Evolutionary conservation across 2,797 vertebrate species (phyloP).

Genomic region (Brachyrhaphis roseni): DNA sequence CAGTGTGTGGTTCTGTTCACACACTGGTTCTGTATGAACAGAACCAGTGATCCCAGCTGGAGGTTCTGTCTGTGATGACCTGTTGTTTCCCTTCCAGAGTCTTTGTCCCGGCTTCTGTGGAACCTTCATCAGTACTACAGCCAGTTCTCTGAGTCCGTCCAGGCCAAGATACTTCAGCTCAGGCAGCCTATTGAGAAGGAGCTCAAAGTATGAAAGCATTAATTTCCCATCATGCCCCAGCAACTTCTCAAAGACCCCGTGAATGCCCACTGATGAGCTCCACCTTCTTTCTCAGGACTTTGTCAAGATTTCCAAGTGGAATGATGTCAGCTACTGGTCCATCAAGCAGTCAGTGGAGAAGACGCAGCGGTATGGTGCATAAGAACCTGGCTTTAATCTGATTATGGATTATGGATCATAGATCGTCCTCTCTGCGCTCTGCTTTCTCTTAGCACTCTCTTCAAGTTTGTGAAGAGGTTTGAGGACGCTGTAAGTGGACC

Average conservation of each 20-base stretch:
- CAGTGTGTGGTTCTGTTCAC: no score
- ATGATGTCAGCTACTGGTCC: conserved; percentile 98
- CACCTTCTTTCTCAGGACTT: conserved; percentile 84
- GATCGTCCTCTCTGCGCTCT: neutral
- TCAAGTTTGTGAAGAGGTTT: conserved; percentile 96
- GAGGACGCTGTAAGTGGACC: conserved; percentile 85
- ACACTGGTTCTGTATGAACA: no score
- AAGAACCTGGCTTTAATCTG: neutral
- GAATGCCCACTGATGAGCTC: neutral
- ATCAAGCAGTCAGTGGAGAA: conserved; percentile 97
- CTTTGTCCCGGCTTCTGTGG: conserved; percentile 91
- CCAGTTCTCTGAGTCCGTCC: conserved; percentile 88
- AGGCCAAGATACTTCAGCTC: conserved; percentile 85
- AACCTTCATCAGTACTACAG: conserved; percentile 94
- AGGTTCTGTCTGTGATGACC: neutral
- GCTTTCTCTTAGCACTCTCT: conserved; percentile 86
- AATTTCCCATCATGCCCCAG: neutral
- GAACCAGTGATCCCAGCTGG: neutral
- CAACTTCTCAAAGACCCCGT: neutral
- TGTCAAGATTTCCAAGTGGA: conserved; percentile 98
- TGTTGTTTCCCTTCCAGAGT: conserved; percentile 70
- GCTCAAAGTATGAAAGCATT: conserved; percentile 84
- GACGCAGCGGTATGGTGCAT: conserved; percentile 89
- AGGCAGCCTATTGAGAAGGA: conserved; percentile 95
- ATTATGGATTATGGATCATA: neutral